A percentile compares a stretch with the other conserved stretches of the same genome.
Evolutionary conservation across 2,888 invertebrate genomes (phyloP).

Genomic region (Epinotia demarniana): DNA sequence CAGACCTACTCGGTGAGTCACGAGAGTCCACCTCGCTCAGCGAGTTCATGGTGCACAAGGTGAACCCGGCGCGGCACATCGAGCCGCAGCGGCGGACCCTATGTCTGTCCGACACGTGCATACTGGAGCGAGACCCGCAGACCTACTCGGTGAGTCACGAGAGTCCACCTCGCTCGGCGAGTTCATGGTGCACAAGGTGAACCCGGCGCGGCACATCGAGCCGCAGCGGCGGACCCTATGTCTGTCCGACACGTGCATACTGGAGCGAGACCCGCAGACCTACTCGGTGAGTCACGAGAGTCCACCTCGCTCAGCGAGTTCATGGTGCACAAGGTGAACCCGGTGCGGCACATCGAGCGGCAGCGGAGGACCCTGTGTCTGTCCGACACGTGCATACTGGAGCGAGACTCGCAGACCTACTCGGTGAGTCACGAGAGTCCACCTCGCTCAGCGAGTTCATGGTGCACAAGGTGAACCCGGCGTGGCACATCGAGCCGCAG

Average conservation of each 20-base stretch:
- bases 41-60: slow-evolving; percentile 89
- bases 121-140: slow-evolving; percentile 98
- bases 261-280: slow-evolving; percentile 98
- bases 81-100: slow-evolving; percentile 95
- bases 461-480: slow-evolving; percentile 92
- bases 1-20: slow-evolving; percentile 93
- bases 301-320: not conserved
- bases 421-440: slow-evolving; percentile 80
- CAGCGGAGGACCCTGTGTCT: slow-evolving; percentile 90
- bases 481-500: slow-evolving; percentile 93
- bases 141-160: slow-evolving; percentile 90
- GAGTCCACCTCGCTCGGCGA: not conserved
- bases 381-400: slow-evolving; percentile 85
- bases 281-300: slow-evolving; percentile 86
- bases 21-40: not conserved
- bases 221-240: slow-evolving; percentile 95
- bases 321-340: slow-evolving; percentile 93
- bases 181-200: not conserved
- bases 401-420: slow-evolving; percentile 98
- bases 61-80: slow-evolving; percentile 90
- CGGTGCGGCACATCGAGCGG: slow-evolving; percentile 92
- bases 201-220: slow-evolving; percentile 71
- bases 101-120: slow-evolving; percentile 49
- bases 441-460: slow-evolving; percentile 4
- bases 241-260: slow-evolving; percentile 87